Conservation (phyloP, 2,888 invertebrate genomes). For the Agelastica alni region DNA sequence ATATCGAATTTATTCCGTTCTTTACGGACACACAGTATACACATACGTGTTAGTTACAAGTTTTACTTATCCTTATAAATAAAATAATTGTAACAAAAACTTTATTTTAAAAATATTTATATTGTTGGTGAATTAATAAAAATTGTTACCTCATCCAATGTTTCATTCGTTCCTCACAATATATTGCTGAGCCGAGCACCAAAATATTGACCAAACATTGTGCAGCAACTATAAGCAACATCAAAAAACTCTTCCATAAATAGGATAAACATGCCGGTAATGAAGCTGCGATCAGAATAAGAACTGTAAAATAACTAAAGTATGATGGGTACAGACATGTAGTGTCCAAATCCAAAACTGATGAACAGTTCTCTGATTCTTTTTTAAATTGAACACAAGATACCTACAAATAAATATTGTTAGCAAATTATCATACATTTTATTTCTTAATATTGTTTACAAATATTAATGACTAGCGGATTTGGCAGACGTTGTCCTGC, state of each 20-base stretch:
- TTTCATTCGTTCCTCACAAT: constrained; percentile 61
- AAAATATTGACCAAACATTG: constrained; percentile 66
- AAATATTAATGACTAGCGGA: too few species aligned
- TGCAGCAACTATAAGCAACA: constrained; percentile 64
- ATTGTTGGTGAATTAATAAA: too few species aligned
- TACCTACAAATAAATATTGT: constrained; percentile 43
- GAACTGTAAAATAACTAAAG: constrained; percentile 71
- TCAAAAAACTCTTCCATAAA: constrained; percentile 67
- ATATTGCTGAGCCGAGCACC: constrained; percentile 61
- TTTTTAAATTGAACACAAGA: constrained; percentile 46
- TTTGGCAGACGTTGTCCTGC: too few species aligned
- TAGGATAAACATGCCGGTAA: constrained; percentile 75
- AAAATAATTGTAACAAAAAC: too few species aligned
- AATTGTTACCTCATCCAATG: constrained; percentile 52
- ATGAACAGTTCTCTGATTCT: constrained; percentile 47
- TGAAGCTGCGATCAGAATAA: constrained; percentile 71
- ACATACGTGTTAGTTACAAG: too few species aligned
- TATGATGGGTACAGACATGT: constrained; percentile 73
- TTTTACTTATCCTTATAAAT: too few species aligned
- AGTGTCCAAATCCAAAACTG: constrained; percentile 50
- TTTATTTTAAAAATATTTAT: too few species aligned
- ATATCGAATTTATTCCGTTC: too few species aligned
- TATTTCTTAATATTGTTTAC: too few species aligned
- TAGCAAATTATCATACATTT: too few species aligned
- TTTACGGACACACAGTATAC: too few species aligned